Percentiles rank a stretch among this genome's conserved stretches.
phyloP scores from a whole-genome alignment of 2,888 invertebrate species.

The Nebria salina region DNA sequence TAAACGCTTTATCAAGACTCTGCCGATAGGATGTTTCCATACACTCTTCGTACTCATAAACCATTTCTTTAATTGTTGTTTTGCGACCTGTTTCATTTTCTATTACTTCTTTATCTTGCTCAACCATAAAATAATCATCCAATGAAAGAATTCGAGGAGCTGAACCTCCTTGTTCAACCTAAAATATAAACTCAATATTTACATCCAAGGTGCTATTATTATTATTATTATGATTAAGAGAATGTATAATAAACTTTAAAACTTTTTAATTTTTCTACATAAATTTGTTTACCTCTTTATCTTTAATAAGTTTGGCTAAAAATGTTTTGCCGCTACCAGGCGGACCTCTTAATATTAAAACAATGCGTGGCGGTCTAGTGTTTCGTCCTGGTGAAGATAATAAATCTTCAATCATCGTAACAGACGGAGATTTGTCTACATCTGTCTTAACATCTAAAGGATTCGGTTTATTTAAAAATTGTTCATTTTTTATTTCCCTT shows the following conservation, averaged over 20 bases:
- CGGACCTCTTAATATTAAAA: slow-evolving; percentile 89
- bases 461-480: slow-evolving; percentile 54
- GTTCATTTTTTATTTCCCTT: slow-evolving; percentile 54
- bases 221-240: background rate
- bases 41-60: slow-evolving; percentile 88
- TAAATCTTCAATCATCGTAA: slow-evolving; percentile 83
- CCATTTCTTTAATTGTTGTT: slow-evolving; percentile 75
- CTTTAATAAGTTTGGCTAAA: slow-evolving; percentile 87
- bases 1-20: slow-evolving; percentile 88
- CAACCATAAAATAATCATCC: slow-evolving; percentile 95
- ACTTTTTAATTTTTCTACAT: too few species aligned
- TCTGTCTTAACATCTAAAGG: slow-evolving; percentile 16
- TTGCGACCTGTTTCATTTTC: slow-evolving; percentile 79
- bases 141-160: slow-evolving; percentile 92
- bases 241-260: slow-evolving; percentile 15
- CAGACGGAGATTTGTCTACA: slow-evolving; percentile 44
- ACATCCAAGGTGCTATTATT: slow-evolving; percentile 8
- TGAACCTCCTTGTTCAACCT: slow-evolving; percentile 83
- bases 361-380: slow-evolving; percentile 81
- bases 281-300: slow-evolving; percentile 68
- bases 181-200: slow-evolving; percentile 65
- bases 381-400: slow-evolving; percentile 81
- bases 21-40: slow-evolving; percentile 84
- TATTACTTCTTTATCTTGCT: slow-evolving; percentile 77
- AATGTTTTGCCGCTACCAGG: slow-evolving; percentile 96